Evolutionary conservation across 2,113 vertebrate species (phyloP), one percentile per base, ranked within the genome.

Genomic region (Anolis sagrei): DNA sequence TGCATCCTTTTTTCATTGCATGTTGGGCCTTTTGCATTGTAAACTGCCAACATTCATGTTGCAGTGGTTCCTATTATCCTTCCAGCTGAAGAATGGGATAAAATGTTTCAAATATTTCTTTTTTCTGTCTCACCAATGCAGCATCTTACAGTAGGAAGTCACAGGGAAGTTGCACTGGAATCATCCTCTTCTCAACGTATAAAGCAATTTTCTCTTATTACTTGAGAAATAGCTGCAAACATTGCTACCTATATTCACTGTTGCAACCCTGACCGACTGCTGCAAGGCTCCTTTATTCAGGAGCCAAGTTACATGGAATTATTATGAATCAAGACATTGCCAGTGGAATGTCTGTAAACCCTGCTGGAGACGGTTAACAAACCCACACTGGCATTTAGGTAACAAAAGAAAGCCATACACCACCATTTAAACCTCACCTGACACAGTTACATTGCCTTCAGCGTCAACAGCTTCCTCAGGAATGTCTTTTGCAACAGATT

Each of bases 361-460:
- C 90, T 85, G 66, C 76, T 66, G 81, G 76, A 44, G 69, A 89
- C 88, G 64, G 83, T 14, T 48, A 89, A 88, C 21, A 88, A 83
- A 90, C 27, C 36, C 39, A 49, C 34, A 10, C 69, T 81, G 81
- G 44, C 70, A 19, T 68, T 77, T 76, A n/a, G 77, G 81, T 78
- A 82, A 91, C 84, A 79, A 83, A 66, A 29, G 91, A 89, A 90
- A 92, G 79, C 62, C 73, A 93, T 58, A 34, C 81, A 87, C 23
- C 62, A 0, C 2, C 32, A 68, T 78, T 89, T 54, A 83, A 90
- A 92, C 80, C 92, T 86, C 87, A 96, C 95, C 94, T 93, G 61
- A 82, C 36, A 84, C 4, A 29, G 76, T 72, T 64, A 89, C 79
- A 81, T n/a, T 25, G 11, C 87, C 61, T 72, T 94, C 91, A 90